phyloP scores from a whole-genome alignment of 2,888 invertebrate species.

The Thysanoteuthis rhombus region DNA sequence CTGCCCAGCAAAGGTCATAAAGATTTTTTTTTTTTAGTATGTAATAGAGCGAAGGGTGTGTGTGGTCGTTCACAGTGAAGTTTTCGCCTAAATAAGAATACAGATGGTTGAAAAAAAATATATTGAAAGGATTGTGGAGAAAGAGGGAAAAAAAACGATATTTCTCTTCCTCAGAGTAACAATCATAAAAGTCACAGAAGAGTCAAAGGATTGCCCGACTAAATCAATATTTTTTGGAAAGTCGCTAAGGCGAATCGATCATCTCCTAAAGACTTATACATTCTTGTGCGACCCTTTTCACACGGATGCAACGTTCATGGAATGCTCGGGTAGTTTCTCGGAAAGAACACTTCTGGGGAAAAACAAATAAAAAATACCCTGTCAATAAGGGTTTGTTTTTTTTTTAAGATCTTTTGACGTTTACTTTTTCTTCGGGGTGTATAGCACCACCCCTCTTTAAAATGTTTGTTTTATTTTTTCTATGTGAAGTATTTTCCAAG shows the following conservation, averaged over 20 bases:
- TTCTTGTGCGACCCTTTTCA: not conserved
- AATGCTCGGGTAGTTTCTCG: not conserved
- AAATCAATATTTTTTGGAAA: not conserved
- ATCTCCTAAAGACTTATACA: not conserved
- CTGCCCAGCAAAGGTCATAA: not conserved
- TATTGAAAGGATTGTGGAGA: not conserved
- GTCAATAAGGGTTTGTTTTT: too few relatives aligned
- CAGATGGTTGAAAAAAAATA: not conserved
- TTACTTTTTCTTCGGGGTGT: too few relatives aligned
- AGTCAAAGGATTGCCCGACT: not conserved
- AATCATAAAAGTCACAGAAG: not conserved
- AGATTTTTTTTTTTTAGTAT: not conserved
- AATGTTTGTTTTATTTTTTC: too few relatives aligned
- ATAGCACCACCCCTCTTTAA: too few relatives aligned
- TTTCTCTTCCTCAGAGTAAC: too few relatives aligned
- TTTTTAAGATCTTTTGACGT: too few relatives aligned
- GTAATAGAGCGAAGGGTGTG: not conserved
- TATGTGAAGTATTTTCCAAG: too few relatives aligned
- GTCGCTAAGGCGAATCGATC: not conserved
- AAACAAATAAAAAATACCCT: not conserved
- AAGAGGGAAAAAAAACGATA: too few relatives aligned
- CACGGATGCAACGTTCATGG: not conserved
- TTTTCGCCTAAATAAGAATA: not conserved
- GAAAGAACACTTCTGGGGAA: not conserved
- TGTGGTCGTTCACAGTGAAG: not conserved